phyloP scores from a whole-genome alignment of 1,140 invertebrate genomes.

The Tyrophagus putrescentiae region DNA sequence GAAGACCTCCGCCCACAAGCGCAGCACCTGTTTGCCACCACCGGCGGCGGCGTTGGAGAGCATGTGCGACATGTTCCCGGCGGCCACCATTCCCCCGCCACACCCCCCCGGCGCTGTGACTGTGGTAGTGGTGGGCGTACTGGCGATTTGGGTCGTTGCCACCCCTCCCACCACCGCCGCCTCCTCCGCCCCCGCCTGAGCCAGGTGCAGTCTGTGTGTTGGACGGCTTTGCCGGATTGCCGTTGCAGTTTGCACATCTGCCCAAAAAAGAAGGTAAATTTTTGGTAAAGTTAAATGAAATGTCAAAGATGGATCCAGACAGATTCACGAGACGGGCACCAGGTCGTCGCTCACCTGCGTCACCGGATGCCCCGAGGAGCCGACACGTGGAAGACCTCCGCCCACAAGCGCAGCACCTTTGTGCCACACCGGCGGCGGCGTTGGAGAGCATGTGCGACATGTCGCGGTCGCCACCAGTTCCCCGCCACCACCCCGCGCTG shows the following conservation, averaged over 20 bases:
- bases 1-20: slow-evolving; percentile 93
- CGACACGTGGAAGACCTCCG: slow-evolving; percentile 90
- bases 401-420: slow-evolving; percentile 55
- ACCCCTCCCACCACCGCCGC: neutral
- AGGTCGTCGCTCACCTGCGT: slow-evolving; percentile 92
- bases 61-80: neutral
- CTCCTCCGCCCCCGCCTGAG: neutral
- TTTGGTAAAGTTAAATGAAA: too few species aligned
- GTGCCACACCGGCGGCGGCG: neutral
- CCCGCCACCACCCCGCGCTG: neutral
- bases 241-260: slow-evolving; percentile 15
- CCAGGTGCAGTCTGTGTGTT: too few species aligned
- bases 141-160: neutral
- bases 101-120: neutral
- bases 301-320: too few species aligned
- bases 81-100: neutral
- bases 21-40: slow-evolving; percentile 21
- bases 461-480: neutral
- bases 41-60: neutral
- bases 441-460: neutral
- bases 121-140: neutral
- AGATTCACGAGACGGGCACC: slow-evolving; percentile 89
- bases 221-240: neutral
- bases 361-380: slow-evolving; percentile 70
- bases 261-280: too few species aligned